These are phyloP conservation scores for Elaeidobius kamerunicus DNA, from an alignment of 2,888 invertebrate species.

Conservation along the genomic window DNA sequence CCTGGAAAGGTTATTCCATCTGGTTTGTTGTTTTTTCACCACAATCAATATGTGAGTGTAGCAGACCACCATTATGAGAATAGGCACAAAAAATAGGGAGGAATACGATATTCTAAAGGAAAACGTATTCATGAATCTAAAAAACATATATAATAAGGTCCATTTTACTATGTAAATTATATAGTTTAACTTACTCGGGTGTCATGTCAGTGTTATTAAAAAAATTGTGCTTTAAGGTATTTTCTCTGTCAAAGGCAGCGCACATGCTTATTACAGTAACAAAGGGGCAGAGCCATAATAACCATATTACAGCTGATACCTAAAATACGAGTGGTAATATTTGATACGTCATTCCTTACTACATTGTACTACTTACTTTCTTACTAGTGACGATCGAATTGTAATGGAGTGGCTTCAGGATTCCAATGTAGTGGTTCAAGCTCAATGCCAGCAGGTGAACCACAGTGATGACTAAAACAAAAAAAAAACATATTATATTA, in stretches of 20 bases:
- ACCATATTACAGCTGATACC: constrained; percentile 50
- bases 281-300: constrained; percentile 59
- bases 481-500: constrained; percentile 1
- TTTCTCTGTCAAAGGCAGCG: constrained; percentile 51
- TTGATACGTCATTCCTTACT: not conserved
- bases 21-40: constrained; percentile 54
- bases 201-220: constrained; percentile 29
- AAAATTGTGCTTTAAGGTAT: constrained; percentile 46
- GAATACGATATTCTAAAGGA: constrained; percentile 54
- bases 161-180: too few relatives aligned
- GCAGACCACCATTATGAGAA: constrained; percentile 57
- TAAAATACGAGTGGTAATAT: too few relatives aligned
- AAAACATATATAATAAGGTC: constrained; percentile 1
- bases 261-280: constrained; percentile 41
- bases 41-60: constrained; percentile 60
- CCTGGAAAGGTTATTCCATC: constrained; percentile 49
- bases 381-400: constrained; percentile 57
- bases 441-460: constrained; percentile 61
- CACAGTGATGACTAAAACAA: constrained; percentile 55
- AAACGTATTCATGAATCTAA: constrained; percentile 48
- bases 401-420: constrained; percentile 59
- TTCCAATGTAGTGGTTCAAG: constrained; percentile 65
- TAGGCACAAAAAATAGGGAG: constrained; percentile 56
- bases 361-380: constrained; percentile 40
- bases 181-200: constrained; percentile 18